Percentiles rank a stretch among this genome's conserved stretches.
Conservation (phyloP, 2,888 invertebrate genomes). For the Oithona nana region DNA sequence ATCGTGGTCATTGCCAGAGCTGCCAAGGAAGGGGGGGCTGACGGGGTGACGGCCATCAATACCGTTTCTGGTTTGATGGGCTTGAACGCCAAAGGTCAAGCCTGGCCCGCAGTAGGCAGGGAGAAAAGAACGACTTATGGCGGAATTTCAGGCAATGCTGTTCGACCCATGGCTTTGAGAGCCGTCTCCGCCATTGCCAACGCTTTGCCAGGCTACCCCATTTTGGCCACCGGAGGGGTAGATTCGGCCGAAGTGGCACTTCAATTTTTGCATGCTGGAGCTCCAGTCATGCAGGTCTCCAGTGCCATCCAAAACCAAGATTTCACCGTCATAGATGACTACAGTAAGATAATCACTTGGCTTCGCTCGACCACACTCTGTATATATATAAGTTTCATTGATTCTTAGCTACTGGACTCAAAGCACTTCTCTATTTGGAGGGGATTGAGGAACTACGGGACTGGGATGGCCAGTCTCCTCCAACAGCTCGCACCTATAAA, state of each 20-base stretch:
- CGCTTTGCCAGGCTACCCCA: constrained; percentile 65
- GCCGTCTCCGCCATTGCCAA: constrained; percentile 76
- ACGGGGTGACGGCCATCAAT: constrained; percentile 91
- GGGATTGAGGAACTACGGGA: constrained; percentile 28
- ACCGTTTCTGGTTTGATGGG: constrained; percentile 90
- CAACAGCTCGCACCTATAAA: constrained; percentile 67
- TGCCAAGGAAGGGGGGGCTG: constrained; percentile 68
- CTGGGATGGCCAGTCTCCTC: constrained; percentile 92
- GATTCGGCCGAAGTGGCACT: constrained; percentile 86
- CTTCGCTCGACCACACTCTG: too few species aligned
- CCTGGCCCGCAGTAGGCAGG: constrained; percentile 79
- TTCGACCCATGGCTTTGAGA: constrained; percentile 74
- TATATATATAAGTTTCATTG: too few species aligned
- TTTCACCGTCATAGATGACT: constrained; percentile 89
- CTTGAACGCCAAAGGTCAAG: constrained; percentile 51
- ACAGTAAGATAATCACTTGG: too few species aligned
- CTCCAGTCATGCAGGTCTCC: constrained; percentile 64
- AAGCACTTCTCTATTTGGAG: constrained; percentile 62
- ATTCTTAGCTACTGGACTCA: constrained; percentile 57
- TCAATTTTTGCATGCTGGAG: constrained; percentile 87
- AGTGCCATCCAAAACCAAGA: constrained; percentile 97
- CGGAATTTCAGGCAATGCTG: constrained; percentile 82
- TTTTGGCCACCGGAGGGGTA: constrained; percentile 88
- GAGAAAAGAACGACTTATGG: constrained; percentile 74
- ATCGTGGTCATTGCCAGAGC: constrained; percentile 72